Evolutionary conservation across 2,113 vertebrate species (phyloP), one percentile per base, ranked within the genome.

Genomic region (Mobula hypostoma): DNA sequence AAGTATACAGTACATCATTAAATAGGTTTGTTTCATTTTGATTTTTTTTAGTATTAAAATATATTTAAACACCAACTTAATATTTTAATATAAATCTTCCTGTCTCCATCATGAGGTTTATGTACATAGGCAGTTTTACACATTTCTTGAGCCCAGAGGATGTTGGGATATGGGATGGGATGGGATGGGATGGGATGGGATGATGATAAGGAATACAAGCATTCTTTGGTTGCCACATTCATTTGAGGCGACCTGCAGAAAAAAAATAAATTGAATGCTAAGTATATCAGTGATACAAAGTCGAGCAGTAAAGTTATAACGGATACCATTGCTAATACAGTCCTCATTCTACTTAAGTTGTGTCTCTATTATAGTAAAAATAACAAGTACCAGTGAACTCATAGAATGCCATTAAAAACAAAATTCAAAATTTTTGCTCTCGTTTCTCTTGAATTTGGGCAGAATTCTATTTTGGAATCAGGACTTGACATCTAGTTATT

Each of bases 1-100:
- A 96, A 96, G 97, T 97, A 97, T 97, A 97, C 97, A 97, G 97
- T 97, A 97, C 97, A 63, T 97, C 96, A 96, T 97, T 97, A 97
- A 97, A 93, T 93, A 93, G 70, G 91, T 93, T 93, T 93, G 91
- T 93, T 74, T 97, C 97, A 93, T 96, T 96, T 94, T 96, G 96
- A 95, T 96, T 87, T 90, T 36, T 48, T 97, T 97, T 97, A 97
- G 97, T 97, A 97, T 97, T 97, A 97, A 97, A 96, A 97, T 97
- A 97, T 97, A 97, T 97, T 97, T 96, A 82, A 94, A 94, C 95
- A 95, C 94, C 95, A 94, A 63, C 95, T 96, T 95, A 95, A 95
- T 95, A 95, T 94, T 96, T 96, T 96, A 96, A 97, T 96, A 97
- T 97, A 97, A 97, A 97, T 96, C 95, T 95, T 97, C 96, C 96